These are phyloP conservation scores for Etheostoma perlongum DNA, from an alignment of 2,797 vertebrate genomes.

Conservation along the genomic window DNA sequence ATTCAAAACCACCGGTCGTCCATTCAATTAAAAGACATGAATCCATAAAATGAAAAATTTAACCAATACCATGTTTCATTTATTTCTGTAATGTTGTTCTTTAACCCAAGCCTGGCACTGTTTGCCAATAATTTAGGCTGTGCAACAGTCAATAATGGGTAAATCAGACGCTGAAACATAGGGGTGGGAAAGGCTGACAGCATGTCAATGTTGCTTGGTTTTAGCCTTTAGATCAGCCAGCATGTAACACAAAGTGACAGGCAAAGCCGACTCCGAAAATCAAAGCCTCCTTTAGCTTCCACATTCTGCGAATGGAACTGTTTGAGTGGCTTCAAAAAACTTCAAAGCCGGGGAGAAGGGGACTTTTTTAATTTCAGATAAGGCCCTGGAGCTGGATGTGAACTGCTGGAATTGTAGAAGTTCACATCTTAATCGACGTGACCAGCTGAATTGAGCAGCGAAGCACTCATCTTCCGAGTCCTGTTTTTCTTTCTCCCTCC, in stretches of 20 bases:
- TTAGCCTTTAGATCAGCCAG: constrained; percentile 75
- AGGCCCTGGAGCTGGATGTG: constrained; percentile 84
- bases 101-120: constrained; percentile 25
- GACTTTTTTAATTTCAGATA: constrained; percentile 88
- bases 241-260: constrained; percentile 82
- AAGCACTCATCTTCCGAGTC: constrained; percentile 78
- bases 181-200: constrained; percentile 66
- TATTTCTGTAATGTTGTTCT: constrained; percentile 26
- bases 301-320: constrained; percentile 76
- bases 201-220: constrained; percentile 54
- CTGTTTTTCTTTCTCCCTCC: constrained; percentile 61
- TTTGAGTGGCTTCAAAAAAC: constrained; percentile 84
- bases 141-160: constrained; percentile 63
- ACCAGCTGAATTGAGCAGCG: constrained; percentile 79
- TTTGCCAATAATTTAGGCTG: constrained; percentile 53
- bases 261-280: constrained; percentile 80
- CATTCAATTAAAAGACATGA: not conserved
- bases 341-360: constrained; percentile 81
- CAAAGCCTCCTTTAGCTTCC: constrained; percentile 82
- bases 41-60: constrained; percentile 22
- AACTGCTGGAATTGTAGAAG: constrained; percentile 81
- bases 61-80: constrained; percentile 6
- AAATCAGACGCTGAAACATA: constrained; percentile 58
- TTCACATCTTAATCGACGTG: constrained; percentile 87
- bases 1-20: too few species aligned